These are phyloP conservation scores for Villa cingulata DNA, from an alignment of 2,888 invertebrate species.

Conservation along the genomic window DNA sequence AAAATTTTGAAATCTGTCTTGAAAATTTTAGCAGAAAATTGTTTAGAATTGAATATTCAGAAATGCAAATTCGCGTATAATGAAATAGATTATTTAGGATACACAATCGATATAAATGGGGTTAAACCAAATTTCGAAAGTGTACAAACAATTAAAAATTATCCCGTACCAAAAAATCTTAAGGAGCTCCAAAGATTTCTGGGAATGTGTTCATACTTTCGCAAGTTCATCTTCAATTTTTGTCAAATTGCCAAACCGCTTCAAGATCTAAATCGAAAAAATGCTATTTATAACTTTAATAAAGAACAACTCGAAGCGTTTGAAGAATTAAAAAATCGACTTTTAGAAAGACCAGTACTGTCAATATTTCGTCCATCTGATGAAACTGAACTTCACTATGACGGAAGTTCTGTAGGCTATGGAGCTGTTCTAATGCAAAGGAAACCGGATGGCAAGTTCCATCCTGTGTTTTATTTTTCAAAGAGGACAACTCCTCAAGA, in stretches of 20 bases:
- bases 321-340: slow-evolving; percentile 2
- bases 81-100: slow-evolving; percentile 16
- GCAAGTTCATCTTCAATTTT: slow-evolving; percentile 3
- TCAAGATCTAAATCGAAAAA: slow-evolving; percentile 2
- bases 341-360: slow-evolving; percentile 5
- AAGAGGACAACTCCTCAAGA: slow-evolving; percentile 6
- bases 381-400: too few relatives aligned
- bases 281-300: slow-evolving; percentile 10
- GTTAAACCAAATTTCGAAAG: slow-evolving; percentile 17
- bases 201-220: slow-evolving; percentile 20
- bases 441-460: not conserved
- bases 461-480: too few relatives aligned
- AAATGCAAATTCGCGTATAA: slow-evolving; percentile 17
- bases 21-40: slow-evolving; percentile 2
- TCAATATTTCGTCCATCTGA: slow-evolving; percentile 10
- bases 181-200: not conserved
- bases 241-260: slow-evolving; percentile 2
- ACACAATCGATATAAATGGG: slow-evolving; percentile 15
- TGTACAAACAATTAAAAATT: slow-evolving; percentile 15
- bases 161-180: not conserved
- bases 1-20: slow-evolving; percentile 5
- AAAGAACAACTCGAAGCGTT: slow-evolving; percentile 7
- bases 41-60: slow-evolving; percentile 11
- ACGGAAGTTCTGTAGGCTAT: not conserved
- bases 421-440: not conserved